Conservation (phyloP, 2,113 vertebrate genomes). For the Phylloscopus whistleri region DNA sequence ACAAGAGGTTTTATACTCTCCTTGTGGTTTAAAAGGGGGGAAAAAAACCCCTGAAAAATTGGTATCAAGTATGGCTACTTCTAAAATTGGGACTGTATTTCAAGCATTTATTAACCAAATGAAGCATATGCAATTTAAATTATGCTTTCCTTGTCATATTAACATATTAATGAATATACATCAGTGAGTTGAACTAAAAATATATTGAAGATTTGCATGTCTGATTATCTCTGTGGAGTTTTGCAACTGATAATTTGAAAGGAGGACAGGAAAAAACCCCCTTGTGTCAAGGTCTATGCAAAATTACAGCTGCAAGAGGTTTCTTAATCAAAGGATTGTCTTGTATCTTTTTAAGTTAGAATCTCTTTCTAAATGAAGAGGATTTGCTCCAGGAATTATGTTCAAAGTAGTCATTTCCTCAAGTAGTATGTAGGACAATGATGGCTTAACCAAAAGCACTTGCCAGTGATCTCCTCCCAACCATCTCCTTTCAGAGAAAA, state of each 20-base stretch:
- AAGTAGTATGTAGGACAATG: not conserved
- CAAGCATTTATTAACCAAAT: constrained; percentile 45
- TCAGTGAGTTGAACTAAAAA: constrained; percentile 23
- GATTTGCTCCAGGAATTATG: not conserved
- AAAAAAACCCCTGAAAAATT: not conserved
- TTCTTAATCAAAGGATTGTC: constrained; percentile 12
- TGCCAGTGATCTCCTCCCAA: not conserved
- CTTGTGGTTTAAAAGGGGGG: not conserved
- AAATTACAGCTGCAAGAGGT: constrained; percentile 1
- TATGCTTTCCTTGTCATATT: not conserved
- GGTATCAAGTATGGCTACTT: not conserved
- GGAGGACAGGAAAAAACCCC: not conserved
- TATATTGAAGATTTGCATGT: constrained; percentile 26
- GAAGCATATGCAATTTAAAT: constrained; percentile 31
- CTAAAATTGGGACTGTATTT: not conserved
- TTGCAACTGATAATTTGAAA: constrained; percentile 5
- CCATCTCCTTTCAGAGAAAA: not conserved
- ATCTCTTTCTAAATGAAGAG: not conserved
- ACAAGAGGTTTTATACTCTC: not conserved
- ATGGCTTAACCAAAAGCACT: not conserved
- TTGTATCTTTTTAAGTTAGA: not conserved
- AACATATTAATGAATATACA: constrained; percentile 51
- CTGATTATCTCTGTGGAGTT: constrained; percentile 31
- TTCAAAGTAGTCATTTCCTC: not conserved
- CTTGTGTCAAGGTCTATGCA: not conserved